Evolutionary conservation across 2,888 invertebrate species (phyloP).

Genomic region (Sphaeridia pumilis): DNA sequence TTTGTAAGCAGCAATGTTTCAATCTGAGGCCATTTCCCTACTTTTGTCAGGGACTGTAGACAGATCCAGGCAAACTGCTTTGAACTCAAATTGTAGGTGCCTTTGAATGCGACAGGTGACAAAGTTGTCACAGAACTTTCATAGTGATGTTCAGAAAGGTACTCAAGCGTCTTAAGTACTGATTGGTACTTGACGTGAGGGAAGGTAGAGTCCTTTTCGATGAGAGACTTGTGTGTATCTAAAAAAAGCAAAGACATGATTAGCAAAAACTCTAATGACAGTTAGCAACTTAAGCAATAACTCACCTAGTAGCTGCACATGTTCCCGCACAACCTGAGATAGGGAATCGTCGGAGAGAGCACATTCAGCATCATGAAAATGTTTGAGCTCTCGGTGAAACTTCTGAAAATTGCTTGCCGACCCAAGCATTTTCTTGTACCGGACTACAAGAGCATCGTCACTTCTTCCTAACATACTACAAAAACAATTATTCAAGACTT

Average conservation of each 20-base stretch:
- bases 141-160: slow-evolving; percentile 30
- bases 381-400: slow-evolving; percentile 30
- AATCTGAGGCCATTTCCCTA: slow-evolving; percentile 52
- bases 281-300: neutral
- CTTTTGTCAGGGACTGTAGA: slow-evolving; percentile 50
- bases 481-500: neutral
- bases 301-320: slow-evolving; percentile 24
- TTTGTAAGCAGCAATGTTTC: slow-evolving; percentile 52
- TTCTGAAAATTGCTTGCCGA: slow-evolving; percentile 28
- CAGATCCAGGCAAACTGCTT: slow-evolving; percentile 61
- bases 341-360: slow-evolving; percentile 30
- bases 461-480: slow-evolving; percentile 56
- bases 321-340: slow-evolving; percentile 24
- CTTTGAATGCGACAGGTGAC: slow-evolving; percentile 25
- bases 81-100: slow-evolving; percentile 44
- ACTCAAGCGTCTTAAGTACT: slow-evolving; percentile 27
- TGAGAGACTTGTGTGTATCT: slow-evolving; percentile 29
- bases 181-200: slow-evolving; percentile 23
- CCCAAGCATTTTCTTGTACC: slow-evolving; percentile 32
- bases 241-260: too few relatives aligned
- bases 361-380: slow-evolving; percentile 33
- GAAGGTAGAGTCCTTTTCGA: slow-evolving; percentile 28
- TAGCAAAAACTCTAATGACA: too few relatives aligned
- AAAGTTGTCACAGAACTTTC: slow-evolving; percentile 16
- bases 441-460: slow-evolving; percentile 48